Evolutionary conservation across 35 echinoderm and acorn worm species (phyloP), one percentile per base, ranked within the genome.

Genomic region (Chiridota heheva): DNA sequence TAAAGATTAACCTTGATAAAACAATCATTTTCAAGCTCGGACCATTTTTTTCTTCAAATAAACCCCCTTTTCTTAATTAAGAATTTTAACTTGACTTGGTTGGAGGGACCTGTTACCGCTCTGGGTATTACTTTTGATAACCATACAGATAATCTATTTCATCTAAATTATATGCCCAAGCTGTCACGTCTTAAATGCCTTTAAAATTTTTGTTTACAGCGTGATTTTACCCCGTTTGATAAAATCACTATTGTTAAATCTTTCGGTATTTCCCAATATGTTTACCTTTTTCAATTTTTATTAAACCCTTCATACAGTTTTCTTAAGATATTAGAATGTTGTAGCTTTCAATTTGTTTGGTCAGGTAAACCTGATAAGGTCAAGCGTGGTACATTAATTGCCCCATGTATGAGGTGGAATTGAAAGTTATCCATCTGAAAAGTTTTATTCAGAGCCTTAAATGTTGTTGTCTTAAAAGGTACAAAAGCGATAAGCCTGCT

Each of bases 281-380:
- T 67, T 45, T 82, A 45, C 48, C 20, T 82, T 1, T 82, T 33
- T 55, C 39, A 67, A 4, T 28, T 82, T 8, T 46, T 82, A 22
- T 57, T 37, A 7, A 68, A 68, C 33, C 59, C 44, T 7, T 42
- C 42, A 5, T 13, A n/a, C 44, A 65, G 28, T 3, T 64, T 49
- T 49, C 34, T 82, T 6, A 67, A 65, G 20, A 30, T 58, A 58
- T 2, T 68, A 29, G 63, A 82, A 17, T 67, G 27, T 46, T 28
- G 8, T 68, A 82, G 43, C n/a, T 68, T 67, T 48, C 27, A 82
- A 22, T 82, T 68, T 33, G 49, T 82, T 0, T 82, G 78, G 78
- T 31, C 1, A 0, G 39, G 78, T 60, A 78, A 78, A 17, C 60
- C 60, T n/a, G 78, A 82, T n/a, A 82, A 68, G 67, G 15, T 82